Evolutionary conservation across 2,797 vertebrate genomes (phyloP), one percentile per base, ranked within the genome.

Genomic region (Luscinia megarhynchos): DNA sequence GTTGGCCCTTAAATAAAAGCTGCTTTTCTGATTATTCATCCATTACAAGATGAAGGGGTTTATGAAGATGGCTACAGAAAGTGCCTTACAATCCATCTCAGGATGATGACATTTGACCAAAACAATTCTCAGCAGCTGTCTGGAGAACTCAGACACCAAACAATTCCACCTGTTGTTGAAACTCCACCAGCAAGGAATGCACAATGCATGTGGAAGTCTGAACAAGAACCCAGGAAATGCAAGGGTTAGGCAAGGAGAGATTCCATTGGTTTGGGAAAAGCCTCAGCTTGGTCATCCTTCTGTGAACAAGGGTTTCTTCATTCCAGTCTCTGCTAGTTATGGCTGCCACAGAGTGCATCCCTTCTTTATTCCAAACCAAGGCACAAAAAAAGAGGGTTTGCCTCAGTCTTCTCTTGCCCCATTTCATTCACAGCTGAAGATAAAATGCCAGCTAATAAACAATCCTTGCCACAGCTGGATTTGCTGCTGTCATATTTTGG

Each of bases 81-180:
- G 15, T 36, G 40, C 24, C 54, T 92, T 55, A 26, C 17, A 8
- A 34, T 68, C 77, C 64, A 86, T 48, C 87, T 63, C 59, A 62
- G 67, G 54, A 82, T 82, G 54, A 79, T 76, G 91, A 84, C 76
- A 68, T 73, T 34, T 15, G 57, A 90, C 73, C 55, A 95, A 36
- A 93, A 53, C 50, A 75, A 91, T 81, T 79, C 92, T 72, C 79
- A 84, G 91, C 97, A 98, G 97, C 97, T 97, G 97, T 93, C 86
- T 87, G 69, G 73, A 92, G 88, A 89, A 55, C 82, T 96, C 75
- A 62, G 84, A 84, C 92, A 94, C 77, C 90, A 76, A 89, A 93
- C 86, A 95, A 90, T 84, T 58, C 96, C 98, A 98, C 96, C 97
- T 98, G 97, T 96, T 94, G 68, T 77, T 87, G 96, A 95, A 97